These are phyloP conservation scores for Notothenia rossii DNA, from an alignment of 2,113 vertebrate genomes.

Conservation along the genomic window DNA sequence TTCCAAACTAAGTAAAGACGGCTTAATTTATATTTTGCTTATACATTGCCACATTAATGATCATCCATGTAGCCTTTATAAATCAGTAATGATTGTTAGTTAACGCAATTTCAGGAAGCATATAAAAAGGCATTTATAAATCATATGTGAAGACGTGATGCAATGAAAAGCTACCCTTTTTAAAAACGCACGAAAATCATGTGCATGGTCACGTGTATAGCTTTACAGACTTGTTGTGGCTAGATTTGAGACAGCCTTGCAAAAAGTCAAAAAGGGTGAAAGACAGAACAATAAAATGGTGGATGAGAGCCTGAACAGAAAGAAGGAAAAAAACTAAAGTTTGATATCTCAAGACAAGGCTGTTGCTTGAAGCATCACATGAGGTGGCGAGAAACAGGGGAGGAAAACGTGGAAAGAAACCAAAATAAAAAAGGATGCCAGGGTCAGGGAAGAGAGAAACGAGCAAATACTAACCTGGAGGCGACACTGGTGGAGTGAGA, in stretches of 20 bases:
- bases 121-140: not conserved
- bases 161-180: not conserved
- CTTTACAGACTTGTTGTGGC: not conserved
- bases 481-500: conserved; percentile 90
- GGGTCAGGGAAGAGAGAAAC: conserved; percentile 15
- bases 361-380: not conserved
- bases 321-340: not conserved
- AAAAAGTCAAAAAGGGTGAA: conserved; percentile 13
- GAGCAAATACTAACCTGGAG: conserved; percentile 94
- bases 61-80: not conserved
- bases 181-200: not conserved
- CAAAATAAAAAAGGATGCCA: not conserved
- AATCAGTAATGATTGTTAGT: not conserved
- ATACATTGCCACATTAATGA: not conserved
- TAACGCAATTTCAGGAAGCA: not conserved
- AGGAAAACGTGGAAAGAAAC: conserved; percentile 18
- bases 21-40: not conserved
- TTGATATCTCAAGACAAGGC: conserved; percentile 11
- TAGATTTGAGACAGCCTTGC: not conserved
- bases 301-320: not conserved
- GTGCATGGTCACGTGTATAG: not conserved
- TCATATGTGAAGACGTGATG: not conserved
- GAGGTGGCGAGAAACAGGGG: not conserved
- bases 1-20: not conserved
- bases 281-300: not conserved